These are phyloP conservation scores for Myiozetetes cayanensis DNA, from an alignment of 2,113 vertebrate genomes.

Conservation along the genomic window DNA sequence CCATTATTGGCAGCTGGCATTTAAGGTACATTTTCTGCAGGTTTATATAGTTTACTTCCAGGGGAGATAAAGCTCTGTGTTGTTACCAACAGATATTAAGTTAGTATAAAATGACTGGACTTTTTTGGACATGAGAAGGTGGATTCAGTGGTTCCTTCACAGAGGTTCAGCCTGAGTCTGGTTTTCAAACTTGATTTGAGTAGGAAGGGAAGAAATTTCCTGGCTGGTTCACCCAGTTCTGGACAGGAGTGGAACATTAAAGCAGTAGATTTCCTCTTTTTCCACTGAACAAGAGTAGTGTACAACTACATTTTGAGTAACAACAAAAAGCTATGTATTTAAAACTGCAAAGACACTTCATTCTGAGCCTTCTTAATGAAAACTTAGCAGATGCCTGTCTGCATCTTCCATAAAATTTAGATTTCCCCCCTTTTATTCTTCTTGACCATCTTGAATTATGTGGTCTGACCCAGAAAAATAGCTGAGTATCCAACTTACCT, in stretches of 20 bases:
- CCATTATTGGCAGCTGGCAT: background rate
- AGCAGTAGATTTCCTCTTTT: background rate
- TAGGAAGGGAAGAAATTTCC: background rate
- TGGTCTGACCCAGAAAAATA: background rate
- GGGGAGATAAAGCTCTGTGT: background rate
- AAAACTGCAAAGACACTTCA: background rate
- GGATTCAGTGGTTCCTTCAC: background rate
- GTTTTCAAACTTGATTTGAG: background rate
- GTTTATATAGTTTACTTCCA: background rate
- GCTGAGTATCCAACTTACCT: background rate
- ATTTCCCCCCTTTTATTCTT: background rate
- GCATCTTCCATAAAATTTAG: background rate
- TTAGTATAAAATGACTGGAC: background rate
- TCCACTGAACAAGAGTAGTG: background rate
- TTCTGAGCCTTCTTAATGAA: background rate
- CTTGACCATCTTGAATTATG: background rate
- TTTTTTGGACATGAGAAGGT: background rate
- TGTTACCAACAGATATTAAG: background rate
- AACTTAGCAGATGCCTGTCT: background rate
- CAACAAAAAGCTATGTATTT: background rate
- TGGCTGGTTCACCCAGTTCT: background rate
- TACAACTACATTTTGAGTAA: background rate
- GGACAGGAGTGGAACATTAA: background rate
- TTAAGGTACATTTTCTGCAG: background rate
- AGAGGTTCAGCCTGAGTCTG: background rate